Base-by-base conservation (phyloP, 2,888 invertebrate genomes). In the Ichneumoninae sp. region DNA sequence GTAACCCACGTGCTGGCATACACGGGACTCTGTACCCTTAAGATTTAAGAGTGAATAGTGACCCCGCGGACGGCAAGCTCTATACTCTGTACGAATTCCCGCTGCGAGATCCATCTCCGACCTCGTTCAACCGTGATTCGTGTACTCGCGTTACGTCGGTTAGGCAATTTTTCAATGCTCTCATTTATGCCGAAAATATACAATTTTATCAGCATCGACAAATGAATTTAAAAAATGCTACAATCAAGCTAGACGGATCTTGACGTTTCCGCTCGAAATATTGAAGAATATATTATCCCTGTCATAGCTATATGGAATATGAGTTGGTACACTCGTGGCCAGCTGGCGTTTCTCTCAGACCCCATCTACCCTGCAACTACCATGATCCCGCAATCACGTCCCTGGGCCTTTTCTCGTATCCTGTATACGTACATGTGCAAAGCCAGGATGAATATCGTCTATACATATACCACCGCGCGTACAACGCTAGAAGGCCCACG, bases 1-100 rank as follows among this genome's bases (percentile, higher is more conserved):
- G 90, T 90, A 89, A 88, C 87, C 84, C 82, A 79, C 84, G 77
- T 80, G 81, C 85, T 77, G 50, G 78, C 36, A 71, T 57, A 54
- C 68, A 22, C 52, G 13, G 65, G 72, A 69, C 80, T 80, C 76
- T 62, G 50, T 71, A 78, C 81, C 66, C 74, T 74, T n/a, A 22
- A 19, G 40, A 57, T 74, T 74, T 72, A 69, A 78, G 54, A 74
- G 80, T 57, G 36, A 44, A 52, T 70, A 70, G 62, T 13, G 69
- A 72, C 69, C 33, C 44, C 65, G 26, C 50, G 52, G 10, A 36
- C 36, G 22, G 40, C 16, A 26, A 57, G 40, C 26, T 75, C 47
- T 50, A 19, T 75, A 62, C 13, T 16, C 16, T 16, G 19, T 16
- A 33, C 33, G 30, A 60, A 80, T 75, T 82, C 84, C 84, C 78